Conservation (phyloP, 37 sponge, comb jelly and placozoan species). For the Cladorhizidae sp. region DNA sequence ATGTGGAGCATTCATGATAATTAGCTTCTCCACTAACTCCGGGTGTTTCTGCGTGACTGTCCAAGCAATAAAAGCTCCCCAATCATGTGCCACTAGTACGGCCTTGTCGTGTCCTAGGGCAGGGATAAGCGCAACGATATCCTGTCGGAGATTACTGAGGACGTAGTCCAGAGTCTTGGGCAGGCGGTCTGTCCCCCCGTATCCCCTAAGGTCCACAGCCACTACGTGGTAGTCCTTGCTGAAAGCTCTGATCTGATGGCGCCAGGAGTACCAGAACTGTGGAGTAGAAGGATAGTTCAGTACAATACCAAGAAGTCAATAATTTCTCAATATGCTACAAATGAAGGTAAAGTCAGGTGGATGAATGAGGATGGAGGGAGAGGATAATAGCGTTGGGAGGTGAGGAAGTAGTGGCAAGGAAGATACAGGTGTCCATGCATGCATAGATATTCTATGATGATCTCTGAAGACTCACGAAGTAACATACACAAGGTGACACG, state of each 20-base stretch:
- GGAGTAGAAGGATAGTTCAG: neutral
- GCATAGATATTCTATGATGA: no score
- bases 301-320: no score
- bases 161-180: conserved; percentile 45
- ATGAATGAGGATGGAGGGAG: no score
- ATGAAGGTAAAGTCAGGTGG: no score
- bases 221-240: conserved; percentile 63
- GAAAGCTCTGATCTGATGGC: conserved; percentile 71
- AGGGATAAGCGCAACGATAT: conserved; percentile 65
- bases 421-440: no score
- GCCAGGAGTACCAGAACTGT: conserved; percentile 82
- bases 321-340: neutral
- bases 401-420: no score
- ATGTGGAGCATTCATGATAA: conserved; percentile 71
- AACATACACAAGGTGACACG: no score
- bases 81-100: conserved; percentile 63
- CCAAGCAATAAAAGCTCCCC: conserved; percentile 76
- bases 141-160: conserved; percentile 29
- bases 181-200: conserved; percentile 64
- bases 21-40: conserved; percentile 48
- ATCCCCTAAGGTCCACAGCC: conserved; percentile 69
- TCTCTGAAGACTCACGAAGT: no score
- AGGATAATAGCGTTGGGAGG: no score
- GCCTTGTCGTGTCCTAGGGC: conserved; percentile 55
- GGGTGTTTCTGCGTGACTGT: conserved; percentile 48